Evolutionary conservation across 2,113 vertebrate genomes (phyloP), one percentile per base, ranked within the genome.

Genomic region (Oplegnathus fasciatus): DNA sequence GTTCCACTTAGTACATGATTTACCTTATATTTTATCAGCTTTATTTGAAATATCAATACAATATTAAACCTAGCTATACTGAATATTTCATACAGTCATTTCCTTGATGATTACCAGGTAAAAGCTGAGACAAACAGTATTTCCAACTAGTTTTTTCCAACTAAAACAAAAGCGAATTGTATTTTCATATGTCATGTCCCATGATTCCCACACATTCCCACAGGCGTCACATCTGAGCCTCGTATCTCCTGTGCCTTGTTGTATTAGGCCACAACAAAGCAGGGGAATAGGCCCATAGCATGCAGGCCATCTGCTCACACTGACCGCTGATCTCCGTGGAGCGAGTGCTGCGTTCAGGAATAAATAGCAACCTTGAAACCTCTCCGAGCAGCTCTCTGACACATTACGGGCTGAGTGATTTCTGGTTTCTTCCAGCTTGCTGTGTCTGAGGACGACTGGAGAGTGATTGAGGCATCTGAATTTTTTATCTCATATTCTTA

Each of bases 281-380:
- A 3, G 66, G 75, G 66, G 75, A 78, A 61, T 5, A 14, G 66
- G 78, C 79, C 34, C 66, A 65, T 44, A n/a, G 88, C 65, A n/a
- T 22, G 80, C 1, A 0, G 82, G 52, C 90, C 92, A 86, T 91
- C 90, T 89, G 90, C 85, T 82, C 83, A 5, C 77, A 0, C 50
- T 80, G 88, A 88, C 86, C 84, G 48, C 87, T 83, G 80, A 82
- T 78, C 89, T 84, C 79, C 7, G 61, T 18, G 30, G 83, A 79
- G 70, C 32, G 64, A 11, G 61, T 62, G 62, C 48, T 22, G 62
- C 76, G 15, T 37, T 85, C 86, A 77, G 75, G 69, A 87, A 75
- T 42, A 58, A 48, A 74, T 5, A 15, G 46, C 60, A 69, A 54
- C 81, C 61, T 44, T 6, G 22, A 65, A 72, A 69, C 24, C 68